Evolutionary conservation across 2,797 vertebrate genomes (phyloP).

Genomic region (Caiman crocodilus): DNA sequence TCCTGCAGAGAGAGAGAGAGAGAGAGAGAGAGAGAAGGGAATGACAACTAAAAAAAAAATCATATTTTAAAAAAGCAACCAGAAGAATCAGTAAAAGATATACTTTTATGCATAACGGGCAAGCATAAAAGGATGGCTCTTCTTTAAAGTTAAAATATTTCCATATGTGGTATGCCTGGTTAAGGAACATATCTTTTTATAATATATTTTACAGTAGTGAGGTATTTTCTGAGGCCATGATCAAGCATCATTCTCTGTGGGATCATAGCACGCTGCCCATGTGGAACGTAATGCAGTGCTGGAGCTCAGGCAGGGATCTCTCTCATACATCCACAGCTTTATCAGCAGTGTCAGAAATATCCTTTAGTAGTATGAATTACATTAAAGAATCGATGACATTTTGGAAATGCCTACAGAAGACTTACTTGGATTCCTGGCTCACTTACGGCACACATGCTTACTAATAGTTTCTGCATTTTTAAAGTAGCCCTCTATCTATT

Average conservation of each 20-base stretch:
- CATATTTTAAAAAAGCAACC: not conserved
- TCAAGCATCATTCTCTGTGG: not conserved
- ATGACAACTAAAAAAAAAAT: not conserved
- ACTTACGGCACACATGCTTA: not conserved
- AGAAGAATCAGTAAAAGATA: not conserved
- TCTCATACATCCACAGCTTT: not conserved
- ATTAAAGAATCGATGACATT: not conserved
- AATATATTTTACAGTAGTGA: not conserved
- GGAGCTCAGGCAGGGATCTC: not conserved
- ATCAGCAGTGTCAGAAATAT: not conserved
- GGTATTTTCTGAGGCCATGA: not conserved
- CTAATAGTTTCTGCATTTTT: not conserved
- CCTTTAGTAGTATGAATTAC: conserved; percentile 4
- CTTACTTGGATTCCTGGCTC: not conserved
- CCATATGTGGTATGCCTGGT: not conserved
- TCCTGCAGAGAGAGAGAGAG: not conserved
- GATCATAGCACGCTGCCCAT: not conserved
- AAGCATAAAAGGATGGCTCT: not conserved
- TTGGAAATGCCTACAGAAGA: not conserved
- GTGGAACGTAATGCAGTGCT: not conserved
- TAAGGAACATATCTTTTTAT: not conserved
- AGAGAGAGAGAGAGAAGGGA: not conserved
- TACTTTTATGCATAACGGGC: not conserved
- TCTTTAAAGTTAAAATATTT: not conserved
- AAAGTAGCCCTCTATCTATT: not conserved